These are phyloP conservation scores for Tetrao urogallus DNA, from an alignment of 2,113 vertebrate species.

Conservation along the genomic window DNA sequence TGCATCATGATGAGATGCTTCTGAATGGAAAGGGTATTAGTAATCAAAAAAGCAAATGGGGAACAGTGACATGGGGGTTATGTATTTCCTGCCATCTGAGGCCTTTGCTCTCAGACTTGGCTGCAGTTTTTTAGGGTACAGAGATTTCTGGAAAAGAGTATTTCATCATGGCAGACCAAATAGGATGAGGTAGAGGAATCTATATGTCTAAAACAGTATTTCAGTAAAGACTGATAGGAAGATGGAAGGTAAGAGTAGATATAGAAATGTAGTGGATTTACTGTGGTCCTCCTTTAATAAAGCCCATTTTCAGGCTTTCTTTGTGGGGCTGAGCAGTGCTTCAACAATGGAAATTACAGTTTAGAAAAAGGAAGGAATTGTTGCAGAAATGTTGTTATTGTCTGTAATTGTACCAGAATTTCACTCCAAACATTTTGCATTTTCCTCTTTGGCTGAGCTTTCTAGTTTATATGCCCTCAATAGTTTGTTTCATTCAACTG, in stretches of 20 bases:
- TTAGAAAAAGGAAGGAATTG: neutral
- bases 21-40: neutral
- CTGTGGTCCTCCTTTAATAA: neutral
- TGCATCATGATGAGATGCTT: neutral
- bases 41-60: neutral
- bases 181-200: neutral
- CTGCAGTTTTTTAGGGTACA: neutral
- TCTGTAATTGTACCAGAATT: neutral
- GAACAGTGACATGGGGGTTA: accelerated
- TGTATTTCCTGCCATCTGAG: neutral
- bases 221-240: neutral
- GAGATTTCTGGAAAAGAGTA: neutral
- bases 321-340: neutral
- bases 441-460: neutral
- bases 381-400: neutral
- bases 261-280: neutral
- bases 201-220: neutral
- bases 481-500: neutral
- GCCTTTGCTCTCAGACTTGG: neutral
- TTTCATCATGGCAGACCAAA: neutral
- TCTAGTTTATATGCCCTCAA: neutral
- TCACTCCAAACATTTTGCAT: neutral
- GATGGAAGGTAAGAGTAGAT: neutral
- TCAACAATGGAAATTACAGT: neutral
- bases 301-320: neutral